Base-by-base conservation (phyloP, 2,888 invertebrate species). In the Cloeon dipterum region DNA sequence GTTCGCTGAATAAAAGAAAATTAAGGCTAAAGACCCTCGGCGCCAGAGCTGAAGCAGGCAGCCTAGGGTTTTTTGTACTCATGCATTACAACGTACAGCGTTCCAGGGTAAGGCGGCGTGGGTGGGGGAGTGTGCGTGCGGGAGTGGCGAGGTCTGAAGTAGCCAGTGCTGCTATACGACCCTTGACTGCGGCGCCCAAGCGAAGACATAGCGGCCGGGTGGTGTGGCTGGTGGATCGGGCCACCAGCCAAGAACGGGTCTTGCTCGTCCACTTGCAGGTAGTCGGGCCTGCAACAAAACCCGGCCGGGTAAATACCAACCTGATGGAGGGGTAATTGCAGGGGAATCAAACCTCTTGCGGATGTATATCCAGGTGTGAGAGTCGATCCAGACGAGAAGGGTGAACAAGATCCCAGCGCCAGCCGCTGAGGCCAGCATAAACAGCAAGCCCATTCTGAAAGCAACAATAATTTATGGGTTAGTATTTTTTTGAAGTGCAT, bases 281-380 rank as follows among this genome's bases (percentile, higher is more conserved):
- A 79, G 52, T 74, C 71, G 45, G 75, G 72, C 57, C 77, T 77
- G 61, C 16, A 62, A 61, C 48, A 45, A 42, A 36, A 42, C n/a
- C 29, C 16, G 5, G n/a, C n/a, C n/a, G n/a, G n/a, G n/a, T n/a
- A n/a, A n/a, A n/a, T n/a, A n/a, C n/a, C n/a, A n/a, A n/a, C n/a
- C n/a, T n/a, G n/a, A n/a, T n/a, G n/a, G n/a, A n/a, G n/a, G n/a
- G n/a, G n/a, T n/a, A n/a, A n/a, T n/a, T n/a, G n/a, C n/a, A n/a
- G n/a, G n/a, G n/a, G 29, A 29, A 14, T n/a, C 29, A 29, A 61
- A 73, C 88, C 78, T 75, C 59, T 83, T 86, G 50, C 86, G 73
- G 45, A 91, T 88, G 53, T 91, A 88, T 53, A 91, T 89, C 91
- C 93, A 93, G 7, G 91, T 88, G 51, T 91, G 89, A 4, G 89